Evolutionary conservation across 2,888 invertebrate genomes (phyloP).

Genomic region (Ditula angustiorana): DNA sequence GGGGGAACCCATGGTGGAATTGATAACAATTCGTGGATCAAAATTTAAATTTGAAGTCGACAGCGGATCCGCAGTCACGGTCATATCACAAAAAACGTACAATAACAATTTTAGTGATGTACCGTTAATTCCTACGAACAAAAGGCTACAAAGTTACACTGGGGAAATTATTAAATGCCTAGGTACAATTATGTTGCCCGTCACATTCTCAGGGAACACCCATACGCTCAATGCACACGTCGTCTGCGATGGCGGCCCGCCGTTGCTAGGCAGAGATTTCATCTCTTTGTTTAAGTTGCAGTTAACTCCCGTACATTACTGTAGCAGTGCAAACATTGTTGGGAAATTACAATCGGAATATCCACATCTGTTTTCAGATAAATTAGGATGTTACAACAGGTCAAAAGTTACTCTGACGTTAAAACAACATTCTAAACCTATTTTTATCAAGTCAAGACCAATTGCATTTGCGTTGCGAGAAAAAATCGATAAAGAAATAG

Average conservation of each 20-base stretch:
- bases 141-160: conserved; percentile 40
- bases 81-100: conserved; percentile 39
- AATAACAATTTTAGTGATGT: conserved; percentile 39
- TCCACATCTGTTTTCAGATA: not conserved
- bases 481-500: too few relatives aligned
- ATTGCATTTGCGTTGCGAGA: too few relatives aligned
- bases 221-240: conserved; percentile 42
- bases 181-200: conserved; percentile 30
- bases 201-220: conserved; percentile 35
- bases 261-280: conserved; percentile 45
- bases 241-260: conserved; percentile 43
- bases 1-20: not conserved
- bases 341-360: conserved; percentile 1
- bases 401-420: not conserved
- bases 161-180: conserved; percentile 39
- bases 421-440: too few relatives aligned
- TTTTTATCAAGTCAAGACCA: too few relatives aligned
- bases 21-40: not conserved
- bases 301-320: conserved; percentile 31
- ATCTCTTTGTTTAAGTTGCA: conserved; percentile 42
- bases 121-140: conserved; percentile 38
- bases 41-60: conserved; percentile 38
- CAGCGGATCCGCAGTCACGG: conserved; percentile 44
- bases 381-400: conserved; percentile 5
- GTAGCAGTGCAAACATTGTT: not conserved